Base-by-base conservation (phyloP, 2,113 vertebrate species). In the Ariopsis seemanni region DNA sequence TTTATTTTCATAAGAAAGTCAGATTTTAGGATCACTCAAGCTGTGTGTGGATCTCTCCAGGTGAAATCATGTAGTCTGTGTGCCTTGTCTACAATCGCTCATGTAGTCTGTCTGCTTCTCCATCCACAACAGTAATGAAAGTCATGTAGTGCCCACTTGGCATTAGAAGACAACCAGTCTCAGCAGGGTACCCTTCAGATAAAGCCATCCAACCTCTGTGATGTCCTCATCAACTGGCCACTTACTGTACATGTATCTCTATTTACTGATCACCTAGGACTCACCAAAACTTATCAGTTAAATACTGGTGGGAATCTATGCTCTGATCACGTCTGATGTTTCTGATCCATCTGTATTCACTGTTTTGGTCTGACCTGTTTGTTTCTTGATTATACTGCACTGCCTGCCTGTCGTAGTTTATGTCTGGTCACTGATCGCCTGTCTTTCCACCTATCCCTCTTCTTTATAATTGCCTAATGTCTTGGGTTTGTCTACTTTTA, bases 91-190 rank as follows among this genome's bases (percentile, higher is more conserved):
- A 30, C 1, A 5, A 58, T 34, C 1, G 17, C 53, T 22, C 55
- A 42, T 62, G 30, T 42, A 62, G 30, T 25, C 15, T 62, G 57
- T 81, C 30, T 42, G 48, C 2, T 27, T 25, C 30, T 62, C 25
- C 18, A 82, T 62, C 57, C 10, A 25, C 30, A 82, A 25, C 58
- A 62, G 57, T 82, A 30, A 81, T 60, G 57, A 81, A 60, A 81
- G 78, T 20, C n/a, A 5, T 81, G 15, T 11, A 34, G 55, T 10
- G 4, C n/a, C n/a, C 30, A 42, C 57, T 34, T 57, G 77, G 77
- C n/a, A 55, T 57, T 55, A 55, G 25, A 79, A 57, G 52, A 30
- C 77, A 79, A 79, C 77, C 52, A 57, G 77, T 60, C 55, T 18
- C 55, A 22, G 15, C 55, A 34, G 15, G 12, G 7, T 11, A 4